Base-by-base conservation (phyloP, 1,140 invertebrate genomes). In the Heliconius nattereri region DNA sequence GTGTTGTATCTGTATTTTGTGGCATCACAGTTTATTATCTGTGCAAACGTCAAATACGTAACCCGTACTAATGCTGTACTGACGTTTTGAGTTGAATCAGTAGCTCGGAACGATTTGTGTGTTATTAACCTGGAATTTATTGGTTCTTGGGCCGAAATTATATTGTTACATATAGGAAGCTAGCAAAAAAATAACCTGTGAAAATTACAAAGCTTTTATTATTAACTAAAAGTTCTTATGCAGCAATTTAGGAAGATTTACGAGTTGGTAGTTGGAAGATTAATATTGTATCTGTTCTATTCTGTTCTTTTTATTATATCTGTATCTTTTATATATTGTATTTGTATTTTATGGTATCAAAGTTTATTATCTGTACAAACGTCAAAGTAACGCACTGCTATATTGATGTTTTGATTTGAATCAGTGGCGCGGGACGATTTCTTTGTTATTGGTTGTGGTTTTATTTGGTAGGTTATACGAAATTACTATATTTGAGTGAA, bases 401-500 rank as follows among this genome's bases (percentile, higher is more conserved):
- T 85, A 85, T 80, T 83, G 79, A 76, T 80, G 80, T 82, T 84
- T 85, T 85, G 81, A 86, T 86, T 85, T 29, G 79, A 80, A 85
- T 83, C 80, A 81, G 29, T 84, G 76, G 73, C 57, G 60, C 23
- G 73, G 82, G 81, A 79, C 74, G 73, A 83, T 83, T 83, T 81
- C 79, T 83, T 81, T 83, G 76, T 78, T 74, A 80, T 78, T 66
- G 78, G 57, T 78, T 73, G 73, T 40, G 72, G 76, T 78, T 78
- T 71, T 73, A 73, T 78, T n/a, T 77, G 71, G 57, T 35, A 23
- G 71, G 57, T 35, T 29, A 5, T 29, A 26, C 23, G 23, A 66
- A 66, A 66, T 26, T 29, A 29, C 11, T 16, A 23, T 52, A 20
- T 52, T 19, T 11, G 23, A 6, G 11, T 0, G 11, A 9, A 66